Evolutionary conservation across 2,113 vertebrate species (phyloP).

Genomic region (Oriolus oriolus): DNA sequence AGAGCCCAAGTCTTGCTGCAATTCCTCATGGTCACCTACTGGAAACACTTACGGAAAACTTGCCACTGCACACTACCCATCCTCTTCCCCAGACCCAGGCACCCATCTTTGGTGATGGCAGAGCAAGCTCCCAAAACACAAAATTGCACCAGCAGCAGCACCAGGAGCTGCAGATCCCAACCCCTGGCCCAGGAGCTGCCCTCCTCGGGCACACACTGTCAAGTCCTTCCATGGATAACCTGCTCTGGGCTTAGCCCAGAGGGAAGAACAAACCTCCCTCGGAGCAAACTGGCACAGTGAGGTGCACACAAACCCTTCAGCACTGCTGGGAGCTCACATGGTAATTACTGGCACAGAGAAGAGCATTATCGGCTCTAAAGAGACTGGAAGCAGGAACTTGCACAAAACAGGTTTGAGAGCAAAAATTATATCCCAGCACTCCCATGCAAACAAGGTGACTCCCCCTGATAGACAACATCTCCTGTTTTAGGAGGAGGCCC

Average conservation of each 20-base stretch:
- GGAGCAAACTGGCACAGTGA: accelerated
- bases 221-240: background rate
- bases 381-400: background rate
- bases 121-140: background rate
- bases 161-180: background rate
- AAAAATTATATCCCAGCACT: background rate
- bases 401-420: background rate
- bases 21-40: background rate
- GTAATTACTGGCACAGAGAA: background rate
- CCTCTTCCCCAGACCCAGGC: background rate
- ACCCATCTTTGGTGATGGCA: background rate
- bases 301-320: background rate
- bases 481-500: background rate
- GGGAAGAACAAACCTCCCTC: background rate
- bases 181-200: accelerated
- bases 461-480: background rate
- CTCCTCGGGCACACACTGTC: background rate
- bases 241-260: background rate
- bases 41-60: background rate
- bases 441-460: background rate
- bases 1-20: background rate
- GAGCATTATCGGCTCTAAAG: accelerated
- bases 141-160: accelerated
- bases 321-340: background rate
- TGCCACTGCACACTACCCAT: background rate